These are phyloP conservation scores for Catharus ustulatus DNA, from an alignment of 2,797 vertebrate genomes.

Conservation along the genomic window DNA sequence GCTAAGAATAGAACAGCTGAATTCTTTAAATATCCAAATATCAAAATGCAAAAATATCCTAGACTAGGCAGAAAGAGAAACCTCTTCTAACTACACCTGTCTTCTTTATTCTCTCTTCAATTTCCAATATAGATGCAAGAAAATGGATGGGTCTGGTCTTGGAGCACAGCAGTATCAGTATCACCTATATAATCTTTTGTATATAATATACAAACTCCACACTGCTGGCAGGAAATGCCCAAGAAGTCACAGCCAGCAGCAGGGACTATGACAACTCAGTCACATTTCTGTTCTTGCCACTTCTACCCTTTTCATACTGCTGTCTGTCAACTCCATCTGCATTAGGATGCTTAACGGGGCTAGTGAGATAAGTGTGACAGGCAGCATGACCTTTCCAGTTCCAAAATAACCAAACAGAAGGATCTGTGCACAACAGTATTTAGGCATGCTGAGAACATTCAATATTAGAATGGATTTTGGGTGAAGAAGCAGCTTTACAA, in stretches of 20 bases:
- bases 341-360: conserved; percentile 53
- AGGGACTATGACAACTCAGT: neutral
- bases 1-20: neutral
- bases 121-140: neutral
- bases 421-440: neutral
- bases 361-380: conserved; percentile 64
- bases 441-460: conserved; percentile 8
- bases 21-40: neutral
- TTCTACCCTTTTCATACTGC: conserved; percentile 59
- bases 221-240: neutral
- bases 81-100: neutral
- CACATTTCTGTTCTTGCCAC: conserved; percentile 48
- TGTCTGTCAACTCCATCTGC: conserved; percentile 67
- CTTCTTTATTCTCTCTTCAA: neutral
- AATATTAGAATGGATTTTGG: neutral
- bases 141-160: neutral
- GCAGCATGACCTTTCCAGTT: conserved; percentile 60
- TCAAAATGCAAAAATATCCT: neutral
- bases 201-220: neutral
- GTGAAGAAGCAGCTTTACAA: neutral
- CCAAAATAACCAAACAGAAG: conserved; percentile 46
- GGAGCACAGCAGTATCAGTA: neutral
- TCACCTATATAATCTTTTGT: neutral
- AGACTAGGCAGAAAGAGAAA: neutral
- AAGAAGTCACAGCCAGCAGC: neutral